Base-by-base conservation (phyloP, 2,888 invertebrate species). In the Chaetoderma sp. region DNA sequence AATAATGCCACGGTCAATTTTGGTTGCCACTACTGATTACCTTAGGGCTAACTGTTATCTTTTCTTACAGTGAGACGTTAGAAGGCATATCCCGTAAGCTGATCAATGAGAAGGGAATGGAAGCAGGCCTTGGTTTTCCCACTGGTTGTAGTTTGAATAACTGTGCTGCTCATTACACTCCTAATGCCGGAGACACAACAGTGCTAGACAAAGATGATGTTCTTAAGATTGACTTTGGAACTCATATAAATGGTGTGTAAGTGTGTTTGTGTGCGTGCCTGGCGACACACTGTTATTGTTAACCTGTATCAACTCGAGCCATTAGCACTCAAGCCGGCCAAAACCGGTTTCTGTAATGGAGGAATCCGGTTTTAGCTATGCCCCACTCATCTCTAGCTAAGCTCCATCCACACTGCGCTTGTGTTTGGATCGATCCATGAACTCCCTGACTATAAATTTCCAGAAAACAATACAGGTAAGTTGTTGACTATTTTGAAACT, bases 141-240 rank as follows among this genome's bases (percentile, higher is more conserved):
- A 98, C 98, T 0, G 98, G 98, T 0, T 98, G 98, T 86, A 98
- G 97, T n/a, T 90, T 98, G 36, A 99, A 99, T 88, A 94, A 99
- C 86, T 98, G 98, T 85, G 99, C 99, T 61, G 99, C 99, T 57
- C 99, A 99, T 88, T 99, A 99, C 83, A 99, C 99, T 16, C 99
- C 99, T 4, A 99, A 99, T 87, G 96, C 96, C 60, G 99, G 97
- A 13, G 99, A 99, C 87, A 90, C 92, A 10, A 99, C 98, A 0
- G 96, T 98, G 10, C 89, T 99, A 55, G 91, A 93, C 74, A 94
- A 94, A 80, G 96, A 98, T 81, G 99, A 99, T 87, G 98, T 99
- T 2, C 97, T 97, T 78, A 99, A 99, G 89, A 97, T 99, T 76
- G 98, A 98, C 88, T 98, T 98, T 88, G 98, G 98, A 57, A 98